Conservation (phyloP, 2,888 invertebrate genomes). For the Dioctria linearis region DNA sequence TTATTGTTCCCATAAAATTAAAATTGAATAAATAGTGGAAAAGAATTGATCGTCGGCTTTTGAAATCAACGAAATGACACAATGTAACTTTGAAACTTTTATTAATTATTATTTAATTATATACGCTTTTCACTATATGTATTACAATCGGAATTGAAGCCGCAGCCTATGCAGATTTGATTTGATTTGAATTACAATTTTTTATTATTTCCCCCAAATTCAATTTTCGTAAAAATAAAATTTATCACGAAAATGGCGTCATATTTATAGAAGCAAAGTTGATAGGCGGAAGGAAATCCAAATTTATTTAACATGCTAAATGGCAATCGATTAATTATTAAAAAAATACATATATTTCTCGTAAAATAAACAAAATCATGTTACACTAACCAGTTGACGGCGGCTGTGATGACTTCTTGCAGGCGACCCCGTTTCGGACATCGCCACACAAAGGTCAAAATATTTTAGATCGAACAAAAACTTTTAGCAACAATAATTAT, state of each 20-base stretch:
- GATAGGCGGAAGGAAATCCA: not conserved
- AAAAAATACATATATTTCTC: not conserved
- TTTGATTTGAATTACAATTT: constrained; percentile 4
- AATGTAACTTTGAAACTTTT: too few relatives aligned
- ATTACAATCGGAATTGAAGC: not conserved
- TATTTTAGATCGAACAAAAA: constrained; percentile 17
- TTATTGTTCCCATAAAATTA: constrained; percentile 29
- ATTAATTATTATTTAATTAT: too few relatives aligned
- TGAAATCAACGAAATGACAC: constrained; percentile 28
- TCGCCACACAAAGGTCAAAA: constrained; percentile 61
- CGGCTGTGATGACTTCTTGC: constrained; percentile 64
- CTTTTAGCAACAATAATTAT: not conserved
- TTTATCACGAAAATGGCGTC: constrained; percentile 57
- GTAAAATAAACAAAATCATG: constrained; percentile 1
- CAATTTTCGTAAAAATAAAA: constrained; percentile 21
- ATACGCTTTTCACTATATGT: too few relatives aligned
- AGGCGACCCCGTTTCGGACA: constrained; percentile 70
- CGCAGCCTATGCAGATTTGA: constrained; percentile 8
- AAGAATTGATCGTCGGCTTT: constrained; percentile 55
- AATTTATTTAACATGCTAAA: not conserved
- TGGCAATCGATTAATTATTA: not conserved
- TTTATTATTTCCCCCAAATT: constrained; percentile 1
- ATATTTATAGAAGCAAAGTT: constrained; percentile 18
- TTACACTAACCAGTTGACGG: constrained; percentile 70
- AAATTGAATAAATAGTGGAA: constrained; percentile 38